A percentile compares a stretch with the other conserved stretches of the same genome.
phyloP scores from a whole-genome alignment of 1,140 invertebrate species.

The Aphaenogaster floridana region DNA sequence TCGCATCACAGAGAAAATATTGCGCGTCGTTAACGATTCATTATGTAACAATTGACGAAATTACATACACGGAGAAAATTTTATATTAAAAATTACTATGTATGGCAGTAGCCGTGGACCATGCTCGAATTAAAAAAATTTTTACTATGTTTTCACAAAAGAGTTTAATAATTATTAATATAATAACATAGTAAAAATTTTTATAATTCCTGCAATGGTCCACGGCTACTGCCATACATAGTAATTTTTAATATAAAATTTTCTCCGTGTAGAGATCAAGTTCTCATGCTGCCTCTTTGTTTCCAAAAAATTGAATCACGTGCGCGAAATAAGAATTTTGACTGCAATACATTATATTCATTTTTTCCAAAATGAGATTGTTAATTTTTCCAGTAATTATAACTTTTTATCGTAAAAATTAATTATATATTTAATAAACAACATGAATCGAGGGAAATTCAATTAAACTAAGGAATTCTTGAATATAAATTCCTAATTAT shows the following conservation, averaged over 20 bases:
- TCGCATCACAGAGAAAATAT: slow-evolving; percentile 10
- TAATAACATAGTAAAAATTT: no score
- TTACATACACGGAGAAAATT: no score
- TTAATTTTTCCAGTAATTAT: neutral
- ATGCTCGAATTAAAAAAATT: no score
- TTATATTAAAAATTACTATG: no score
- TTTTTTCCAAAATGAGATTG: neutral
- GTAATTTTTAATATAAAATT: no score
- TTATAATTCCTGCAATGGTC: no score
- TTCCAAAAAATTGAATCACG: neutral
- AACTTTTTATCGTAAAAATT: neutral
- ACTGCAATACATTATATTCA: neutral
- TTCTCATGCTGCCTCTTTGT: neutral
- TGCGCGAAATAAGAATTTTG: neutral
- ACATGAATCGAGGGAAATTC: neutral
- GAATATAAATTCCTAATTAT: neutral
- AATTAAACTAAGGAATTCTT: neutral
- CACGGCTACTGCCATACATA: no score
- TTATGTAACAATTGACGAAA: no score
- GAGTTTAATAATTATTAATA: no score
- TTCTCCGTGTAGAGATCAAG: neutral
- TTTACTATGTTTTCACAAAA: no score
- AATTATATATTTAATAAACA: neutral
- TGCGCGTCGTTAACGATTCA: neutral
- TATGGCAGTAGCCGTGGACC: no score